A percentile compares a stretch with the other conserved stretches of the same genome.
phyloP scores from a whole-genome alignment of 1,140 invertebrate genomes.

The Zaprionus lachaisei region DNA sequence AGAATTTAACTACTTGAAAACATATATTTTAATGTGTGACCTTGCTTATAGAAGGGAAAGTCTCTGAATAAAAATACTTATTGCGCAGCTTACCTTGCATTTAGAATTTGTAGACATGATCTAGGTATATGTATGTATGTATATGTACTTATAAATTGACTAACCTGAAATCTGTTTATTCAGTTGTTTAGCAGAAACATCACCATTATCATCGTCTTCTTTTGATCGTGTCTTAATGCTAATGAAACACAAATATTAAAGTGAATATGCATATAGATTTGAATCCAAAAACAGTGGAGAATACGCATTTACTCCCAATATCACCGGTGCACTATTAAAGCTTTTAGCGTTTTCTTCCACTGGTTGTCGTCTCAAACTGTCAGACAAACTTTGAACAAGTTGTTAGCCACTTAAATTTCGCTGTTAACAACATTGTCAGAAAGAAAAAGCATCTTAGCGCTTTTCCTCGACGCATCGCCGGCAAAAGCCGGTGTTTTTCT shows the following conservation, averaged over 20 bases:
- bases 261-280: not conserved
- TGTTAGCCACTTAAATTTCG: slow-evolving; percentile 77
- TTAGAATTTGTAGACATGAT: not conserved
- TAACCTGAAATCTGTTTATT: slow-evolving; percentile 34
- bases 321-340: slow-evolving; percentile 59
- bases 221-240: slow-evolving; percentile 22
- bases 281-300: slow-evolving; percentile 38
- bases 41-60: not conserved
- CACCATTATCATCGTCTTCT: not conserved
- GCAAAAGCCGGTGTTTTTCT: slow-evolving; percentile 42
- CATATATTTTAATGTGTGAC: not conserved
- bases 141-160: slow-evolving; percentile 7
- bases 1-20: not conserved
- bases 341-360: slow-evolving; percentile 39
- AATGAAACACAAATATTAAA: slow-evolving; percentile 29
- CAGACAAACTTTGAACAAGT: slow-evolving; percentile 65
- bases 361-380: slow-evolving; percentile 55
- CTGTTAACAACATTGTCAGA: slow-evolving; percentile 67
- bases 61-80: not conserved
- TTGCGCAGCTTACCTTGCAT: not conserved
- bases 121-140: not conserved
- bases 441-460: slow-evolving; percentile 30
- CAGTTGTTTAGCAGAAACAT: slow-evolving; percentile 1
- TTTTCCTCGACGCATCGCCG: slow-evolving; percentile 38
- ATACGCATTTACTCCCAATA: slow-evolving; percentile 46